Evolutionary conservation across 2,888 invertebrate genomes (phyloP), one percentile per base, ranked within the genome.

Genomic region (Ennomos erosarius): DNA sequence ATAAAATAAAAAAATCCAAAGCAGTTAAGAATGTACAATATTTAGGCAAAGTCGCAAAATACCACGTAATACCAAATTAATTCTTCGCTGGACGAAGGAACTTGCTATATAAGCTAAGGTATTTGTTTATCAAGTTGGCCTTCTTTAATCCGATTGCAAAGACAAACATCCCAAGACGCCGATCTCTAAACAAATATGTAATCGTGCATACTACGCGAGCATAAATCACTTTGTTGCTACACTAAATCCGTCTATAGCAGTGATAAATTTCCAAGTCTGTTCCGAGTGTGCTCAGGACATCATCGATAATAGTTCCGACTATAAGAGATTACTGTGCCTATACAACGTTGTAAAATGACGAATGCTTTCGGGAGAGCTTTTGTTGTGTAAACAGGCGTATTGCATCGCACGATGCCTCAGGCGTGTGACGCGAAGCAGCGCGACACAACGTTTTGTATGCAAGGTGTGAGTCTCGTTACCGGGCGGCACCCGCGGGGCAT

Each of bases 391-490:
- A 81, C 79, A 79, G 61, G 58, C 60, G 48, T n/a, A n/a, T n/a
- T n/a, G n/a, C 59, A 63, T 54, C 52, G 57, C 45, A 52, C 48
- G 50, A 46, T 56, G 59, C 55, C 62, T 52, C 64, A 57, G 70
- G 64, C 70, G 64, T 59, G 47, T 55, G 54, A 42, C 49, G 33
- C 37, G 11, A 36, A 47, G 26, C 26, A 26, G 26, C 42, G 58
- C 51, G 48, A 52, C 51, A 55, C 60, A 56, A 33, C 65, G 74
- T 71, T 83, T 83, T 73, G 85, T 85, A 88, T 87, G 84, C 87
- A 77, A 81, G 79, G 76, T 78, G 81, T 71, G 84, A 78, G 65
- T 64, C 84, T 86, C 84, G 85, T 87, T 85, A 86, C 79, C 74
- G 66, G 64, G 71, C 71, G 71, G 75, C 70, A 75, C 82, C 85